Evolutionary conservation across 2,797 vertebrate genomes (phyloP).

Genomic region (Harpagifer antarcticus): DNA sequence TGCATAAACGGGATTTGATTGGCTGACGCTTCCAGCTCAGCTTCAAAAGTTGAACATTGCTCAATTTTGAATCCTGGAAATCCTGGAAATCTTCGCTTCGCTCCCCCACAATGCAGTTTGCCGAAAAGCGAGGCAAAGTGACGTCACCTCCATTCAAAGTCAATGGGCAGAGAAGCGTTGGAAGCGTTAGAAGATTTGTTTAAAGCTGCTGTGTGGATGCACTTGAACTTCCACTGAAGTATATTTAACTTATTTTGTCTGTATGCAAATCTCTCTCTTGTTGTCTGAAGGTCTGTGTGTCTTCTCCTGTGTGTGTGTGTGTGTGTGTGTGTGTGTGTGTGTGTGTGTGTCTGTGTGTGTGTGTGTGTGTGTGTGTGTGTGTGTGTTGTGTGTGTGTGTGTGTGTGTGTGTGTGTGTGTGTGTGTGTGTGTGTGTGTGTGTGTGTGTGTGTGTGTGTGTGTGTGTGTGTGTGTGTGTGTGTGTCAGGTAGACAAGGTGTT

Average conservation of each 20-base stretch:
- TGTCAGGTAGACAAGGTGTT: constrained; percentile 22
- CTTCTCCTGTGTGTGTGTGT: not conserved
- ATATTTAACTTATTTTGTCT: not conserved
- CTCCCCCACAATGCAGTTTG: too few relatives aligned
- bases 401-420: not conserved
- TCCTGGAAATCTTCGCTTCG: too few relatives aligned
- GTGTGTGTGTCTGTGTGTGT: not conserved
- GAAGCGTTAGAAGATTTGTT: too few relatives aligned
- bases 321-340: not conserved
- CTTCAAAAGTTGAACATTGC: too few relatives aligned
- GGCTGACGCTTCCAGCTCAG: too few relatives aligned
- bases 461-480: not conserved
- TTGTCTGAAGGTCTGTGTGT: not conserved
- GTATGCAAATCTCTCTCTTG: constrained; percentile 2
- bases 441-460: not conserved
- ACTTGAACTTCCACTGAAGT: constrained; percentile 13
- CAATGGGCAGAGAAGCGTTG: too few relatives aligned
- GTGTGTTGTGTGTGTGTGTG: too few relatives aligned
- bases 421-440: not conserved
- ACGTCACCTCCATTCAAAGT: too few relatives aligned
- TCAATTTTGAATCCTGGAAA: too few relatives aligned
- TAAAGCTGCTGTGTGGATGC: too few relatives aligned
- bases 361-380: not conserved
- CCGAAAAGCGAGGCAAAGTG: too few relatives aligned
- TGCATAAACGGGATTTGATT: too few relatives aligned